Conservation (phyloP, 2,797 vertebrate genomes). For the Crocodylus rhombifer region DNA sequence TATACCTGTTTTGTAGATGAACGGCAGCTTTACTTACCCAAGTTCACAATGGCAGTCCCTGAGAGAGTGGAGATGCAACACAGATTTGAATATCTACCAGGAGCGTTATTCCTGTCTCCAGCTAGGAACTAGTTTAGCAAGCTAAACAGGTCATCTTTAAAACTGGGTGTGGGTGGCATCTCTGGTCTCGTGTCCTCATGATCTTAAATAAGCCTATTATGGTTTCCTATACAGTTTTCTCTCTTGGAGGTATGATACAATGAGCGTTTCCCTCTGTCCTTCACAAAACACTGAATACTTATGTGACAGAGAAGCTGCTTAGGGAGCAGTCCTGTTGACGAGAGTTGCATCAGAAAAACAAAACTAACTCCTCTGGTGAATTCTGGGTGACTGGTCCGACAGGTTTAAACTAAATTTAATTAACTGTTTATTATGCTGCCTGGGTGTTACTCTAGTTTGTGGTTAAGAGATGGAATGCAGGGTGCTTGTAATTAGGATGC, state of each 20-base stretch:
- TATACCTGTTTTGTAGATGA: not conserved
- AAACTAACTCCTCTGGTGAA: too few relatives aligned
- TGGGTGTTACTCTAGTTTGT: not conserved
- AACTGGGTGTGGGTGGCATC: not conserved
- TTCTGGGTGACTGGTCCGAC: too few relatives aligned
- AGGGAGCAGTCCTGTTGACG: not conserved
- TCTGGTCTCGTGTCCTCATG: slow-evolving; percentile 36
- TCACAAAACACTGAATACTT: not conserved
- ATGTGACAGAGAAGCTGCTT: not conserved
- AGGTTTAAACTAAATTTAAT: too few relatives aligned
- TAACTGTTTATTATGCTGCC: not conserved
- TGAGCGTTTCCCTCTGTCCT: not conserved
- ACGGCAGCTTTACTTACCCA: not conserved
- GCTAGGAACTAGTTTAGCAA: slow-evolving; percentile 31
- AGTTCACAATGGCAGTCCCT: not conserved
- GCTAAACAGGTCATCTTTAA: not conserved
- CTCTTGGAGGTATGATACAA: not conserved
- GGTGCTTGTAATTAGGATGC: not conserved
- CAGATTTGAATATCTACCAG: not conserved
- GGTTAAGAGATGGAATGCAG: not conserved
- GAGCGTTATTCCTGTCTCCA: not conserved
- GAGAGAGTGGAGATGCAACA: not conserved
- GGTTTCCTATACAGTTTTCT: not conserved
- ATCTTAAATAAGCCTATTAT: not conserved
- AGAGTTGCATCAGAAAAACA: too few relatives aligned